Conservation (phyloP, 2,888 invertebrate species). For the Cheilosia urbana region DNA sequence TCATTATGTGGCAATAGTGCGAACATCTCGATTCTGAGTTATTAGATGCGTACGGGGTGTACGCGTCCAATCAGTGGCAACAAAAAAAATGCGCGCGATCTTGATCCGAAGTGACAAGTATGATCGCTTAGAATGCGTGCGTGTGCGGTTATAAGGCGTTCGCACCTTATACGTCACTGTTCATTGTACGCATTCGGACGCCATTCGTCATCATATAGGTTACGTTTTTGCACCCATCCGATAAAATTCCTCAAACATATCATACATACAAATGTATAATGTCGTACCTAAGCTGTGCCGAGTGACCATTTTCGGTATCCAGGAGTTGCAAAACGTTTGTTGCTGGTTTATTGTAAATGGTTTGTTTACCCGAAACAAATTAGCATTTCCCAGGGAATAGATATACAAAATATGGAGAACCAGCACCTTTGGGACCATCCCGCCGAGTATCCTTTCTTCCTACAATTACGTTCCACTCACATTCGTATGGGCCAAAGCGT, state of each 20-base stretch:
- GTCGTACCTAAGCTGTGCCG: background rate
- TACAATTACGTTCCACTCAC: conserved; percentile 46
- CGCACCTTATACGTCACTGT: conserved; percentile 27
- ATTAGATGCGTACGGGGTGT: conserved; percentile 26
- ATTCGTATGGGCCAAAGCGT: conserved; percentile 52
- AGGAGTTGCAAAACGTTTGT: conserved; percentile 45
- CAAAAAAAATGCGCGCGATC: conserved; percentile 1
- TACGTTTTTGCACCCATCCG: background rate
- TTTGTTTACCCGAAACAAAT: conserved; percentile 66
- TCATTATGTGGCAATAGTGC: conserved; percentile 40
- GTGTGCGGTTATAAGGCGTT: conserved; percentile 34
- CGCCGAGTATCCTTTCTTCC: conserved; percentile 29
- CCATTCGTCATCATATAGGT: conserved; percentile 35
- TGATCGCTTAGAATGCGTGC: conserved; percentile 25
- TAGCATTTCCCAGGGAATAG: conserved; percentile 49
- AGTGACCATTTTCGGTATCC: conserved; percentile 24
- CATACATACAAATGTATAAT: background rate
- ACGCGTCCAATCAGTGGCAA: conserved; percentile 5
- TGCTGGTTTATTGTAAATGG: conserved; percentile 58
- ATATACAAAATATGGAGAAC: background rate
- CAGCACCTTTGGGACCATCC: conserved; percentile 32
- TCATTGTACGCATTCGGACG: background rate
- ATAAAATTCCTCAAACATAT: background rate
- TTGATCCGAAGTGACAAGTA: conserved; percentile 39
- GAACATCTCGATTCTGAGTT: conserved; percentile 35